A percentile compares a stretch with the other conserved stretches of the same genome.
phyloP scores from a whole-genome alignment of 2,888 invertebrate genomes.

The Globia sparganii region DNA sequence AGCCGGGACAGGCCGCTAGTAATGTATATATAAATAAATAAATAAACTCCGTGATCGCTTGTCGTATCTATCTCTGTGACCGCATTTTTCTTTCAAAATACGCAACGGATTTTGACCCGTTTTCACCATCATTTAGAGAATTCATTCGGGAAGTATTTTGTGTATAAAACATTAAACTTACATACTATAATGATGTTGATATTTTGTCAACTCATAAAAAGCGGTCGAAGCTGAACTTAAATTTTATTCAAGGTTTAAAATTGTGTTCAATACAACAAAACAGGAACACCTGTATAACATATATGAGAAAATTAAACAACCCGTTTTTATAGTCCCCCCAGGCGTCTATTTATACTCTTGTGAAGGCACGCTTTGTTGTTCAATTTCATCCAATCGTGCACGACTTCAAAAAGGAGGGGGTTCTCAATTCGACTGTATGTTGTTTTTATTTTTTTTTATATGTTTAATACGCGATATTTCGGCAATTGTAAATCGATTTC shows the following conservation, averaged over 20 bases:
- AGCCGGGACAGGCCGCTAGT: too few relatives aligned
- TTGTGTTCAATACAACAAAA: background rate
- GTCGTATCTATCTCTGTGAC: background rate
- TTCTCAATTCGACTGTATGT: too few relatives aligned
- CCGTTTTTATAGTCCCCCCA: slow-evolving; percentile 19
- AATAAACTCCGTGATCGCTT: too few relatives aligned
- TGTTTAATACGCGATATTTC: too few relatives aligned
- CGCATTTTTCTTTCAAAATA: background rate
- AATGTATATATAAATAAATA: too few relatives aligned
- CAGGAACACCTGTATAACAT: background rate
- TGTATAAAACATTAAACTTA: background rate
- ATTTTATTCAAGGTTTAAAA: background rate
- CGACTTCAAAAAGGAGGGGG: too few relatives aligned
- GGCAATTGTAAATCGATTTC: too few relatives aligned
- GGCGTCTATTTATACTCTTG: slow-evolving; percentile 20
- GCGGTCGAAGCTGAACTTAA: background rate
- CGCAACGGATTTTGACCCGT: background rate
- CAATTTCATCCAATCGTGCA: slow-evolving; percentile 51
- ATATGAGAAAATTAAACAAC: background rate
- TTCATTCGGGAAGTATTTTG: background rate
- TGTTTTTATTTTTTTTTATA: too few relatives aligned
- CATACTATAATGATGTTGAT: too few relatives aligned
- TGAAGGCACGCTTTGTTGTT: slow-evolving; percentile 25
- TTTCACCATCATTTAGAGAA: background rate
- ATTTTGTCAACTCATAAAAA: background rate